Percentiles rank a stretch among this genome's conserved stretches.
phyloP scores from a whole-genome alignment of 2,888 invertebrate genomes.

The Tinea trinotella region DNA sequence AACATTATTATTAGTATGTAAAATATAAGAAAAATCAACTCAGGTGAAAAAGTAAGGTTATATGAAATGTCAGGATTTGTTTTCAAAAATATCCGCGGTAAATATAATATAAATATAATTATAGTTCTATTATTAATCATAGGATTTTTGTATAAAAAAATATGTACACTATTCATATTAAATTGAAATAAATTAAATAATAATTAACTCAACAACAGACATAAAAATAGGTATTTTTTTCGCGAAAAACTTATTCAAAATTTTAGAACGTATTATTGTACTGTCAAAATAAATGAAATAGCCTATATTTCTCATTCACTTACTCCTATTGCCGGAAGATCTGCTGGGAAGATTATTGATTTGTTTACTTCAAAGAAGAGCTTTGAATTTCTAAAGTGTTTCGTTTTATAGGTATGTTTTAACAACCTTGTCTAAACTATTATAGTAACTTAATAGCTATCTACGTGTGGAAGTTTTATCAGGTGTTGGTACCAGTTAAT shows the following conservation, averaged over 20 bases:
- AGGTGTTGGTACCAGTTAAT: slow-evolving; percentile 52
- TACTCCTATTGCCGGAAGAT: neutral
- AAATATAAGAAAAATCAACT: neutral
- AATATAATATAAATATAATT: too few species aligned
- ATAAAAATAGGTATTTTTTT: too few species aligned
- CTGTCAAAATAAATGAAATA: too few species aligned
- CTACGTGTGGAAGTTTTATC: slow-evolving; percentile 58
- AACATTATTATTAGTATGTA: slow-evolving; percentile 29
- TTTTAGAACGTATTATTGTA: too few species aligned
- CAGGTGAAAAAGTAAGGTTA: neutral
- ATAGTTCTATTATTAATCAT: too few species aligned
- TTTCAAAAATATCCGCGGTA: too few species aligned
- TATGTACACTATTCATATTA: too few species aligned
- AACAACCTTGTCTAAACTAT: slow-evolving; percentile 59
- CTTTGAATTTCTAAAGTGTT: slow-evolving; percentile 30
- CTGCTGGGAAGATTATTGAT: slow-evolving; percentile 51
- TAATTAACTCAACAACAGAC: too few species aligned
- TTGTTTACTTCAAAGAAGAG: slow-evolving; percentile 55
- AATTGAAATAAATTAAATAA: too few species aligned
- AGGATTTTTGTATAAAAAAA: too few species aligned
- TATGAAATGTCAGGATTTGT: neutral
- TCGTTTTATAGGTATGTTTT: slow-evolving; percentile 41
- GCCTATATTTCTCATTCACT: neutral
- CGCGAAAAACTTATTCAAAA: too few species aligned
- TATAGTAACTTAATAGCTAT: slow-evolving; percentile 19